Evolutionary conservation across 1,140 invertebrate species (phyloP).

Genomic region (Pinna nobilis): DNA sequence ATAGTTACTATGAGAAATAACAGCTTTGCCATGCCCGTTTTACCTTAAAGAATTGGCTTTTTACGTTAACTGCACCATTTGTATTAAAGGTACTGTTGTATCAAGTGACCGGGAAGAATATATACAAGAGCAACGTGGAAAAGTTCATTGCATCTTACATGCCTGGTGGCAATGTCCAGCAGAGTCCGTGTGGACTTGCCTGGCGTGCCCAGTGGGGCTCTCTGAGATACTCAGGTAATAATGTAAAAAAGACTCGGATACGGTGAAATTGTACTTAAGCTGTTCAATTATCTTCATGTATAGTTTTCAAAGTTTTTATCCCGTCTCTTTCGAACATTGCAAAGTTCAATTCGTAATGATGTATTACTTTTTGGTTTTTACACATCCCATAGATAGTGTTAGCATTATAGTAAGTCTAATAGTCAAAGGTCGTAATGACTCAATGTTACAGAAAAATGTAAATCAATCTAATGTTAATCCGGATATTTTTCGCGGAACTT

Average conservation of each 20-base stretch:
- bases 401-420: too few relatives aligned
- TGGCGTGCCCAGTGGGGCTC: slow-evolving; percentile 59
- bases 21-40: neutral
- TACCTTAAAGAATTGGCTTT: neutral
- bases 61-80: neutral
- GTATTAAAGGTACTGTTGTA: slow-evolving; percentile 56
- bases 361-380: too few relatives aligned
- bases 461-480: too few relatives aligned
- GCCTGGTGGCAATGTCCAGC: slow-evolving; percentile 54
- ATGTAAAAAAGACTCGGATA: too few relatives aligned
- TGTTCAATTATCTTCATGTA: neutral
- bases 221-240: slow-evolving; percentile 59
- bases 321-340: too few relatives aligned
- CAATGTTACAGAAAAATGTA: too few relatives aligned
- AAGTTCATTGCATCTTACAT: slow-evolving; percentile 50
- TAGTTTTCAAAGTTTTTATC: neutral
- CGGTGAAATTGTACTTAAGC: neutral
- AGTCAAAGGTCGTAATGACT: too few relatives aligned
- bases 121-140: slow-evolving; percentile 46
- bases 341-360: too few relatives aligned
- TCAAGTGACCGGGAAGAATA: slow-evolving; percentile 38
- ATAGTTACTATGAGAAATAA: too few relatives aligned
- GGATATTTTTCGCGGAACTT: too few relatives aligned
- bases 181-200: slow-evolving; percentile 64
- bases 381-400: too few relatives aligned